phyloP scores from a whole-genome alignment of 2,888 invertebrate genomes.

The Brachylomia viminalis region DNA sequence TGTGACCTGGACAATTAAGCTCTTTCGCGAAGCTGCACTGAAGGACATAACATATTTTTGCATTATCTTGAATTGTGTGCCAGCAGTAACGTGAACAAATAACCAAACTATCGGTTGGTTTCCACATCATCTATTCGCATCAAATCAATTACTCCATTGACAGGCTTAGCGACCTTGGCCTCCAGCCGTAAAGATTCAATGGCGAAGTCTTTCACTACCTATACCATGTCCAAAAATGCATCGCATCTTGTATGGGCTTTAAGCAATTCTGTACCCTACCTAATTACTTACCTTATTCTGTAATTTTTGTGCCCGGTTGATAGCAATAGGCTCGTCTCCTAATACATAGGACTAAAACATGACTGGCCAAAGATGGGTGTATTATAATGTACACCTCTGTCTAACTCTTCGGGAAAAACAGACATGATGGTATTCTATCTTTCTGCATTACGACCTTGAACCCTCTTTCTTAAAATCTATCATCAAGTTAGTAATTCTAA shows the following conservation, averaged over 20 bases:
- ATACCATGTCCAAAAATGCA: constrained; percentile 9
- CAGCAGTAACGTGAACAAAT: constrained; percentile 1
- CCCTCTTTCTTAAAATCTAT: constrained; percentile 21
- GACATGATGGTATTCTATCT: background rate
- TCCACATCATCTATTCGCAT: constrained; percentile 26
- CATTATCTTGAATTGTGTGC: background rate
- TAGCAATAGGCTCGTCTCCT: background rate
- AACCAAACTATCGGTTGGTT: constrained; percentile 22
- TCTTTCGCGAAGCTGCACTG: background rate
- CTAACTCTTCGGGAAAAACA: background rate
- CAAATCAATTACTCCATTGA: constrained; percentile 37
- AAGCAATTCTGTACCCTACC: background rate
- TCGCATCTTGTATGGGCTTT: background rate
- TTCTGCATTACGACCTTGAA: constrained; percentile 10
- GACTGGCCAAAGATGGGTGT: background rate
- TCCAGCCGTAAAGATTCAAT: constrained; percentile 20
- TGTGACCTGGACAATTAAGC: background rate
- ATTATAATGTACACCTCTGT: background rate
- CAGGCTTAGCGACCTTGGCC: constrained; percentile 31
- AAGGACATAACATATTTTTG: background rate
- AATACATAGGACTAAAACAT: background rate
- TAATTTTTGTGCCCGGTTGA: background rate
- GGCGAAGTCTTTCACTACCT: constrained; percentile 25
- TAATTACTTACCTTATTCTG: background rate
- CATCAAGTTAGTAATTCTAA: constrained; percentile 12